Percentiles rank a stretch among this genome's conserved stretches.
Conservation (phyloP, 2,888 invertebrate genomes). For the Orthosia gracilis region DNA sequence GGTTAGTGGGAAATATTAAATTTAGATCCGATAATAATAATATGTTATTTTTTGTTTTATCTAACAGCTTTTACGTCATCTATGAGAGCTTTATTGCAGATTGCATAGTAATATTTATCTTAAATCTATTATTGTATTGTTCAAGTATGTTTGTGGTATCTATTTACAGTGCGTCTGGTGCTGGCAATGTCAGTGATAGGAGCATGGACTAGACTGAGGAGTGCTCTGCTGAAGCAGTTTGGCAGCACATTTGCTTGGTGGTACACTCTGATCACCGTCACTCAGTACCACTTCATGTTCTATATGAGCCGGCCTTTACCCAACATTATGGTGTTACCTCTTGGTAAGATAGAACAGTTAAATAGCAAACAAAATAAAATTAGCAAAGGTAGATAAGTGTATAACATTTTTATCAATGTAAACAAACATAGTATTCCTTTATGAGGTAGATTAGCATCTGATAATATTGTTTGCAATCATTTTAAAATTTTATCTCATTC, state of each 20-base stretch:
- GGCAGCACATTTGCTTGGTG: constrained; percentile 95
- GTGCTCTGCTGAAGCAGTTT: constrained; percentile 94
- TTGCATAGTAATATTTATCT: neutral
- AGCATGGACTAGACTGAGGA: constrained; percentile 94
- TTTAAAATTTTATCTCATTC: neutral
- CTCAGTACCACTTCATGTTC: constrained; percentile 99
- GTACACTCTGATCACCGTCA: constrained; percentile 95
- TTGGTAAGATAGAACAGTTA: constrained; percentile 92
- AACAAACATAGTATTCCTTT: too few relatives aligned
- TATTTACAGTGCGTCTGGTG: constrained; percentile 94
- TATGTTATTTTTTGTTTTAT: constrained; percentile 35
- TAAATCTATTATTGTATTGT: constrained; percentile 32
- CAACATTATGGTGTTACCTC: constrained; percentile 97
- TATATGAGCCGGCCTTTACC: constrained; percentile 98
- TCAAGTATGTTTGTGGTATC: constrained; percentile 15
- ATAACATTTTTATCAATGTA: too few relatives aligned
- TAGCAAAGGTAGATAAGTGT: neutral
- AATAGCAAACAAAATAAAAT: neutral
- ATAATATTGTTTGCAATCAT: neutral
- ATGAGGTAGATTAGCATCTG: neutral
- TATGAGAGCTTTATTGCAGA: constrained; percentile 26
- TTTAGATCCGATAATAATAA: constrained; percentile 29
- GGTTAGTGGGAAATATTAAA: constrained; percentile 90
- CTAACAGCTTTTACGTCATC: constrained; percentile 36
- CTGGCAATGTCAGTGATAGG: constrained; percentile 95